Conservation (phyloP, 2,888 invertebrate species). For the Lissonota sp. region DNA sequence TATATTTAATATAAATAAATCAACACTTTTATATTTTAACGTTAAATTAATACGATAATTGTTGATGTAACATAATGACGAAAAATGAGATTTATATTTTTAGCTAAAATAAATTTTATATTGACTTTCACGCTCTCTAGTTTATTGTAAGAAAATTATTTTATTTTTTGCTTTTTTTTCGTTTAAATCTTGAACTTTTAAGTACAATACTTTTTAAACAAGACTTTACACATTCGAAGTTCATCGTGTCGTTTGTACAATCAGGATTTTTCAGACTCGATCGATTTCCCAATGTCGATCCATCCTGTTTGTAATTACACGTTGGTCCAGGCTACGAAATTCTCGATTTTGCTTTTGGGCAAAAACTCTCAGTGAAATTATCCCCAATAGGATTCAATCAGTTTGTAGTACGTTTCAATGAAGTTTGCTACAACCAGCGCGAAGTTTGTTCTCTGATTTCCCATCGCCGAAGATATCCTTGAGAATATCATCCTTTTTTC, state of each 20-base stretch:
- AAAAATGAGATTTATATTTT: slow-evolving; percentile 59
- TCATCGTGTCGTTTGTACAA: slow-evolving; percentile 51
- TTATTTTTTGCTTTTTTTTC: slow-evolving; percentile 14
- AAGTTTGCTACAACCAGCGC: slow-evolving; percentile 73
- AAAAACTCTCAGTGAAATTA: no score
- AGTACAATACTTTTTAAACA: slow-evolving; percentile 50
- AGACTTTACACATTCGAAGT: slow-evolving; percentile 56
- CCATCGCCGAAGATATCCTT: slow-evolving; percentile 76
- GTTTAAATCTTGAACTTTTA: slow-evolving; percentile 27
- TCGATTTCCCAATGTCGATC: not conserved
- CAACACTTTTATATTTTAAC: slow-evolving; percentile 55
- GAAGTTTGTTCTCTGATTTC: slow-evolving; percentile 73
- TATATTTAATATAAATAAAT: slow-evolving; percentile 36
- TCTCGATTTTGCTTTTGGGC: no score
- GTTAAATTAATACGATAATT: slow-evolving; percentile 53
- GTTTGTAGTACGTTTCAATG: slow-evolving; percentile 63
- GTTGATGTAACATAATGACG: slow-evolving; percentile 40
- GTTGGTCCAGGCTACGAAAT: no score
- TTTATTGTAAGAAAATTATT: slow-evolving; percentile 47
- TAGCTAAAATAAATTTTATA: slow-evolving; percentile 60
- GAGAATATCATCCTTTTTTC: slow-evolving; percentile 77
- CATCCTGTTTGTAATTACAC: no score
- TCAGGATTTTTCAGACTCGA: slow-evolving; percentile 38
- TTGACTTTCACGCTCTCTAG: slow-evolving; percentile 41
- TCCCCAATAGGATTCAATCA: not conserved